Conservation (phyloP, 1,140 invertebrate genomes). For the Drosophila prosaltans region DNA sequence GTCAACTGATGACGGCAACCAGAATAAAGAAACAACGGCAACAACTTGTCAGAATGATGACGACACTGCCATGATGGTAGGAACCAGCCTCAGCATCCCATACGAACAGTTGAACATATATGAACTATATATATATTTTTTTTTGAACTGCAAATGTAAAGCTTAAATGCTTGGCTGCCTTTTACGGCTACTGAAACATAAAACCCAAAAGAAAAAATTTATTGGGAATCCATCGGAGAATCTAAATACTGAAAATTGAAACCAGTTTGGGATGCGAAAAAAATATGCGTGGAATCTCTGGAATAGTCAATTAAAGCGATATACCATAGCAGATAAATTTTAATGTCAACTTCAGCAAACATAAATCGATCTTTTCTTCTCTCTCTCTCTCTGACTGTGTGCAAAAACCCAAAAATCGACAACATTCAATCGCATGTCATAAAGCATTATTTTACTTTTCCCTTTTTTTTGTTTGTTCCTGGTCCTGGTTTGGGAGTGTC, state of each 20-base stretch:
- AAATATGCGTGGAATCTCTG: slow-evolving; percentile 10
- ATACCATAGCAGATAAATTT: slow-evolving; percentile 42
- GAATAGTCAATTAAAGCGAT: slow-evolving; percentile 19
- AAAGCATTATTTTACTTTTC: slow-evolving; percentile 60
- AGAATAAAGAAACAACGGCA: slow-evolving; percentile 39
- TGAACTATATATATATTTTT: slow-evolving; percentile 35
- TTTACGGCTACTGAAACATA: slow-evolving; percentile 68
- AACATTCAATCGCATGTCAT: slow-evolving; percentile 78
- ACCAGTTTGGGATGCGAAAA: slow-evolving; percentile 23
- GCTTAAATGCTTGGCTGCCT: slow-evolving; percentile 78
- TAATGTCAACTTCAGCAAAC: slow-evolving; percentile 45
- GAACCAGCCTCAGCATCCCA: slow-evolving; percentile 55
- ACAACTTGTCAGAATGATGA: slow-evolving; percentile 57
- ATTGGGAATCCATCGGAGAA: slow-evolving; percentile 10
- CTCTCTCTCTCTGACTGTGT: neutral
- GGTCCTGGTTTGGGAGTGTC: neutral
- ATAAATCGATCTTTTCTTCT: slow-evolving; percentile 38
- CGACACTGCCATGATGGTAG: slow-evolving; percentile 23
- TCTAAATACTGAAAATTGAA: slow-evolving; percentile 28
- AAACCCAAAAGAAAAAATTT: slow-evolving; percentile 36
- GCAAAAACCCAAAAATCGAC: slow-evolving; percentile 57
- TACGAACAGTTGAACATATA: slow-evolving; percentile 48
- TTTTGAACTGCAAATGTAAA: slow-evolving; percentile 63
- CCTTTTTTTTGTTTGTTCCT: slow-evolving; percentile 14
- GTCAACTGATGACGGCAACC: slow-evolving; percentile 68